A percentile compares a stretch with the other conserved stretches of the same genome.
phyloP scores from a whole-genome alignment of 2,888 invertebrate species.

The Oscheius onirici region DNA sequence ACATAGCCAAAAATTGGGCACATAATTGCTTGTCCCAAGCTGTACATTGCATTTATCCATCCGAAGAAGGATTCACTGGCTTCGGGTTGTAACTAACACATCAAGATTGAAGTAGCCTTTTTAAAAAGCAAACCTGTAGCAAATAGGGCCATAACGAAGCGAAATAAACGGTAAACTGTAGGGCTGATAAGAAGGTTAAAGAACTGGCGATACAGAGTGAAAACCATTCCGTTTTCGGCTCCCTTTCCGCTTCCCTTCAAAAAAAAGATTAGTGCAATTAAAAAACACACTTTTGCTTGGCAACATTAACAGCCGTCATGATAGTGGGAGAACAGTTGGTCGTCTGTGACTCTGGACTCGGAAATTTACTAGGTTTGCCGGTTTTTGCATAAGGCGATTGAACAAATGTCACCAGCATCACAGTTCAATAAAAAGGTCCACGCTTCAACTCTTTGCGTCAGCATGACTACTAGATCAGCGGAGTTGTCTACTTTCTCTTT shows the following conservation, averaged over 20 bases:
- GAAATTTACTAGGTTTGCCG: not conserved
- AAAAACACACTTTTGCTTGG: slow-evolving; percentile 2
- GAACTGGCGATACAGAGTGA: slow-evolving; percentile 37
- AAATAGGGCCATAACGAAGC: slow-evolving; percentile 50
- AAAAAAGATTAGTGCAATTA: not conserved
- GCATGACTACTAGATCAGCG: too few species aligned
- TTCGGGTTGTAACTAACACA: slow-evolving; percentile 30
- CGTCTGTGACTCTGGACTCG: not conserved
- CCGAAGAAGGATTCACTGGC: slow-evolving; percentile 53
- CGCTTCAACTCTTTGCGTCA: too few species aligned
- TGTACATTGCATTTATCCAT: slow-evolving; percentile 51
- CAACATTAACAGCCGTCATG: slow-evolving; percentile 14
- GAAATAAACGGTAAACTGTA: slow-evolving; percentile 42
- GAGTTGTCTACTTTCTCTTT: too few species aligned
- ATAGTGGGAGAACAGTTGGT: not conserved
- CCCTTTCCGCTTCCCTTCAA: slow-evolving; percentile 9
- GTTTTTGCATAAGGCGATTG: slow-evolving; percentile 24
- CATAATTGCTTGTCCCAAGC: slow-evolving; percentile 49
- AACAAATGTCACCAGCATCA: slow-evolving; percentile 10
- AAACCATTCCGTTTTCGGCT: slow-evolving; percentile 36
- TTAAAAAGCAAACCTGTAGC: slow-evolving; percentile 34
- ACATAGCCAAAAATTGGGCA: slow-evolving; percentile 54
- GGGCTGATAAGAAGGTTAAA: slow-evolving; percentile 34
- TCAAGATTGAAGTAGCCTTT: not conserved
- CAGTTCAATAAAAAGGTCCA: slow-evolving; percentile 8